Evolutionary conservation across 2,888 invertebrate genomes (phyloP), one percentile per base, ranked within the genome.

Genomic region (Arrhopalites spinosus): DNA sequence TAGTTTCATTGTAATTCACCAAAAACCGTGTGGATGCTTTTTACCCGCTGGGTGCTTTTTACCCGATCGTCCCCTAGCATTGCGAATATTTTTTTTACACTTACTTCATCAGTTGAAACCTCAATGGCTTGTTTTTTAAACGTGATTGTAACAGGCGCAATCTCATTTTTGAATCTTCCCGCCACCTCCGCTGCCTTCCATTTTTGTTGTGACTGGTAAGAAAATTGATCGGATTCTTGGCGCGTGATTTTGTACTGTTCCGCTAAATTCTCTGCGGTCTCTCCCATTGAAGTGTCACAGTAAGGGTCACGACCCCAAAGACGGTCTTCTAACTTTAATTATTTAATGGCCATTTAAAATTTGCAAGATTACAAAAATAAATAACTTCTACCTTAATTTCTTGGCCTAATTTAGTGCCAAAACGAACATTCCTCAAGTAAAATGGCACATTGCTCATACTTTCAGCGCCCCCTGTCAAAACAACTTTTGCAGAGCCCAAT

Each of bases 381-480:
- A 17, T 15, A 30, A 5, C 20, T 50, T n/a, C 36, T 50, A 69
- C 69, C 2, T 27, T 69, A 3, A 30, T 27, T 30, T 25, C 29
- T 36, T 70, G 70, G 0, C 98, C 98, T 1, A 98, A 87, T 0
- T 89, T 88, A 11, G 95, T 92, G 1, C 98, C 98, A 87, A 95
- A 98, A 27, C 98, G 89, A 2, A 94, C 88, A 82, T 92, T 91
- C 11, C 74, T n/a, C 3, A 94, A 92, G 0, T 92, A 90, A 86
- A 92, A 96, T 0, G 98, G 98, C 0, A 92, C 88, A 85, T 94
- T 93, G 1, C 95, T 95, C 98, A 99, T 98, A 86, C 93, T 97
- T 84, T 99, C 98, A 2, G 92, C 90, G 0, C 98, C 98, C 63
- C 97, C 98, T 25, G 96, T 92, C 47, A 98, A 86, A 0, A 93